Evolutionary conservation across 2,113 vertebrate genomes (phyloP).

Genomic region (Corythoichthys intestinalis): DNA sequence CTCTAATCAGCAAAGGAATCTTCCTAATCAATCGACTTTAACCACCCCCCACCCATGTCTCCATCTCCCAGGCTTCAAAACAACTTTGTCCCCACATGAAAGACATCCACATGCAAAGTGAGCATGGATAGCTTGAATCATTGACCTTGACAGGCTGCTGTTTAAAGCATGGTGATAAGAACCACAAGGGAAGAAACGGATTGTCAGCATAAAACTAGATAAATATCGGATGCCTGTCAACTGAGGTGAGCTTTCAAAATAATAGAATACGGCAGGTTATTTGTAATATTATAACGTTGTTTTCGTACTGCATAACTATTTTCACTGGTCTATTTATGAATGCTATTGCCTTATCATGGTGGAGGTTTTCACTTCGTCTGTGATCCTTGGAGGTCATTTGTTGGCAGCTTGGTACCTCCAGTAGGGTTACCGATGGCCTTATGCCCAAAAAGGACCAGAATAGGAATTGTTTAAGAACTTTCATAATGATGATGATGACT

Average conservation of each 20-base stretch:
- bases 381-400: not conserved
- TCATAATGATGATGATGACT: no score
- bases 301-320: not conserved
- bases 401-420: not conserved
- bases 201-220: conserved; percentile 18
- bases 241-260: conserved; percentile 24
- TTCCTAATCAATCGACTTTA: conserved; percentile 71
- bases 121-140: conserved; percentile 72
- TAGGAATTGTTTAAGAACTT: no score
- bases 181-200: conserved; percentile 13
- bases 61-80: conserved; percentile 45
- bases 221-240: conserved; percentile 36
- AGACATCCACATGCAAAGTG: conserved; percentile 43
- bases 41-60: conserved; percentile 38
- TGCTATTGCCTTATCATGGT: not conserved
- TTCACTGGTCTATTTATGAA: not conserved
- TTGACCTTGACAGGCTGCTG: conserved; percentile 58
- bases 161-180: conserved; percentile 42
- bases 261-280: not conserved
- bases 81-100: conserved; percentile 53
- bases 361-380: not conserved
- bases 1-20: conserved; percentile 76
- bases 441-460: no score
- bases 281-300: not conserved
- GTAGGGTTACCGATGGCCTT: not conserved